phyloP scores from a whole-genome alignment of 2,797 vertebrate genomes.

The Dryobates pubescens region DNA sequence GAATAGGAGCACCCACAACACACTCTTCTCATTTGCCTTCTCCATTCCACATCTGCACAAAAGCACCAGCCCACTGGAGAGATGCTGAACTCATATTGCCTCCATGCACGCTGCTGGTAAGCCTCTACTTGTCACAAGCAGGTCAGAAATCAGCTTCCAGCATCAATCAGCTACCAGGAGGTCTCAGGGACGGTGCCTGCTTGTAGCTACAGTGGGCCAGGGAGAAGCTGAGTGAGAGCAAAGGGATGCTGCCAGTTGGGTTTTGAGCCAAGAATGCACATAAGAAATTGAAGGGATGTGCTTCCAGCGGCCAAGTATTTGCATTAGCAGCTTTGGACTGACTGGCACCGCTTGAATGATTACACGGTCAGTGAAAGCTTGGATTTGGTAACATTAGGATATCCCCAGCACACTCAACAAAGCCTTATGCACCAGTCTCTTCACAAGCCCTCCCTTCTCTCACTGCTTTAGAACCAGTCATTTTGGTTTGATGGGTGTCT shows the following conservation, averaged over 20 bases:
- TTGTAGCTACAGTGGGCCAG: background rate
- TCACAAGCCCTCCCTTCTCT: background rate
- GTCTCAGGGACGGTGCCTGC: fast-evolving
- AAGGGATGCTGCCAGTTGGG: background rate
- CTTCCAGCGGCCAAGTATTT: background rate
- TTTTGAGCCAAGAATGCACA: background rate
- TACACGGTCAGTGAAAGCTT: background rate
- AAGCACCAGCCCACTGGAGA: background rate
- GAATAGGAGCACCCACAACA: background rate
- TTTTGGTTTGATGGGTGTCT: background rate
- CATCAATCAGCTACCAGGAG: background rate
- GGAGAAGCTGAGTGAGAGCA: background rate
- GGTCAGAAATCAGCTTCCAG: background rate
- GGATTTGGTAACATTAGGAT: background rate
- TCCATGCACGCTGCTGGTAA: background rate
- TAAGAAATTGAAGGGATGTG: background rate
- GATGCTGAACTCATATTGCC: background rate
- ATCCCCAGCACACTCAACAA: fast-evolving
- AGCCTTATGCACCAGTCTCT: background rate
- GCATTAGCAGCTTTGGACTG: background rate
- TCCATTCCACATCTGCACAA: background rate
- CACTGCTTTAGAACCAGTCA: background rate
- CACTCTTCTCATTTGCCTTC: background rate
- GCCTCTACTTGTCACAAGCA: background rate
- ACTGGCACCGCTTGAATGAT: background rate